phyloP scores from a whole-genome alignment of 2,113 vertebrate genomes.

The Noctilio leporinus region DNA sequence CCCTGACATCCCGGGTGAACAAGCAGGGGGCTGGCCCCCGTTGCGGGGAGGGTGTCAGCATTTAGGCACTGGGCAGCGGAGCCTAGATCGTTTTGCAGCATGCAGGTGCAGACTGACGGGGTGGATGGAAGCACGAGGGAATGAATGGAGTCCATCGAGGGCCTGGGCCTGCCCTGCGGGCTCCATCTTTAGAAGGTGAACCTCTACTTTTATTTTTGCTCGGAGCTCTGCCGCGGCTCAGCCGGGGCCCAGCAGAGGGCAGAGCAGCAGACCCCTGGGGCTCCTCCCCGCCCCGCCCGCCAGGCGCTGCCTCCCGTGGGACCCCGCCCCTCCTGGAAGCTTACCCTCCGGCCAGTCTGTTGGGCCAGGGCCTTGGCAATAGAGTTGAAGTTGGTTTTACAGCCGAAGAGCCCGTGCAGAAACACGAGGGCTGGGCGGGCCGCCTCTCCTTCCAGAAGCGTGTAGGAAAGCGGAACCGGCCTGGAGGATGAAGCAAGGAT shows the following conservation, averaged over 20 bases:
- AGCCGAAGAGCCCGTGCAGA: slow-evolving; percentile 94
- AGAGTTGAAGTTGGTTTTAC: slow-evolving; percentile 89
- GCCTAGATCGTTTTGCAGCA: neutral
- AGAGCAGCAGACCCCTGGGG: neutral
- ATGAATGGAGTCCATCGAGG: neutral
- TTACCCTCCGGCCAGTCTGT: slow-evolving; percentile 89
- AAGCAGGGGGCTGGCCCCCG: neutral
- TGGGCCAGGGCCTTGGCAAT: slow-evolving; percentile 88
- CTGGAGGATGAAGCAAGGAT: neutral
- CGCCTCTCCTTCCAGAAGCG: slow-evolving; percentile 54
- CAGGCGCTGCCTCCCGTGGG: rapidly evolving
- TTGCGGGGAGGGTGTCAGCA: neutral
- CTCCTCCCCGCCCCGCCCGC: neutral
- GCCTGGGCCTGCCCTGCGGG: neutral
- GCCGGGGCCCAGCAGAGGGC: neutral
- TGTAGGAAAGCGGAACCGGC: slow-evolving; percentile 62
- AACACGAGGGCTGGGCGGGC: slow-evolving; percentile 84
- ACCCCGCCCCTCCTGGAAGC: neutral
- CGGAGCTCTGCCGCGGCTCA: neutral
- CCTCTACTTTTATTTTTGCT: neutral
- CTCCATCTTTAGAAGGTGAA: neutral
- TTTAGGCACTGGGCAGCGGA: neutral
- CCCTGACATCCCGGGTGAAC: neutral
- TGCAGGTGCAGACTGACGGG: neutral
- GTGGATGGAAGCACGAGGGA: neutral